Conservation (phyloP, 2,113 vertebrate species). For the Paraplagusia blochii region DNA sequence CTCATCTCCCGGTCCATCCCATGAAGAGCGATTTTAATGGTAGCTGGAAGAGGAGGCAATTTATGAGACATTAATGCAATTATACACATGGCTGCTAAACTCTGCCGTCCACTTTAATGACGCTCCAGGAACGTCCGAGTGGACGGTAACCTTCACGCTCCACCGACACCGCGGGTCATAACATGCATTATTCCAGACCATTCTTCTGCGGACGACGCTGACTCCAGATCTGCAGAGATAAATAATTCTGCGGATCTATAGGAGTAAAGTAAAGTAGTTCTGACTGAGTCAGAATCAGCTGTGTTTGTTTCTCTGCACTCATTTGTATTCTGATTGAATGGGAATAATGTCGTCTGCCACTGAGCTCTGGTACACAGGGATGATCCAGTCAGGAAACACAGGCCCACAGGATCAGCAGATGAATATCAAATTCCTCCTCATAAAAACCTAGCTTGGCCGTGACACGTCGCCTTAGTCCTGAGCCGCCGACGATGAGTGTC, state of each 20-base stretch:
- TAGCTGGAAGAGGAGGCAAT: conserved; percentile 75
- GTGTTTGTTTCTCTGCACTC: conserved; percentile 72
- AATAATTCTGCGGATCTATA: conserved; percentile 13
- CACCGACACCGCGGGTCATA: conserved; percentile 9
- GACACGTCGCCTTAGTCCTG: conserved; percentile 67
- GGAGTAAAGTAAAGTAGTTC: conserved; percentile 18
- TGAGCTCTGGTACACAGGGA: conserved; percentile 62
- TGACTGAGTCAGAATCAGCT: conserved; percentile 58
- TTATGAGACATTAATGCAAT: conserved; percentile 48
- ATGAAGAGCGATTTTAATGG: conserved; percentile 94
- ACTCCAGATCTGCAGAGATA: conserved; percentile 13
- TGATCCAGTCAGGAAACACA: conserved; percentile 76
- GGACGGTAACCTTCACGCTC: conserved; percentile 39
- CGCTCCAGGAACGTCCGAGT: neutral
- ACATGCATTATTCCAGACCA: conserved; percentile 30
- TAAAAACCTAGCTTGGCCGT: conserved; percentile 70
- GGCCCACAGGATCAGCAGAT: conserved; percentile 72
- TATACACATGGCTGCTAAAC: conserved; percentile 47
- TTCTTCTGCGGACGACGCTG: conserved; percentile 29
- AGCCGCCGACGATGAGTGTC: conserved; percentile 62
- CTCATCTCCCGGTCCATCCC: conserved; percentile 98
- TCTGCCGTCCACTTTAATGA: conserved; percentile 37
- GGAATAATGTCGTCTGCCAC: conserved; percentile 70
- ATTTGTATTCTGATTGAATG: conserved; percentile 76
- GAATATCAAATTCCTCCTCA: conserved; percentile 76